These are phyloP conservation scores for Lichenostomus cassidix DNA, from an alignment of 2,113 vertebrate species.

Conservation along the genomic window DNA sequence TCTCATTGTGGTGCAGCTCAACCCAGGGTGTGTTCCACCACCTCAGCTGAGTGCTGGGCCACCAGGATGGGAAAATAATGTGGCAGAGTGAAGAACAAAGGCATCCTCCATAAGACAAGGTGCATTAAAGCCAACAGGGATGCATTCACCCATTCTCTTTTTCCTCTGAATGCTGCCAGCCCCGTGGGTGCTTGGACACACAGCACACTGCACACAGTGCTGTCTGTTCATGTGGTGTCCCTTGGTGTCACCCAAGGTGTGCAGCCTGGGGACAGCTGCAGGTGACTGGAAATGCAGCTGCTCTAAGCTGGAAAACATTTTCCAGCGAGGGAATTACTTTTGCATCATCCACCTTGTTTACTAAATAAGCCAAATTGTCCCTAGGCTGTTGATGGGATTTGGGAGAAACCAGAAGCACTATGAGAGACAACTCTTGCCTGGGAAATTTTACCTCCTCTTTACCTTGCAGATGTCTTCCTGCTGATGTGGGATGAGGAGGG, in stretches of 20 bases:
- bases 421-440: neutral
- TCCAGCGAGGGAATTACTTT: neutral
- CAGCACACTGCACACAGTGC: fast-evolving
- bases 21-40: neutral
- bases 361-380: too few species aligned
- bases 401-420: neutral
- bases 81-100: neutral
- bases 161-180: neutral
- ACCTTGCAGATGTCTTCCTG: neutral
- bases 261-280: neutral
- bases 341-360: neutral
- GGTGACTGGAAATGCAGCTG: neutral
- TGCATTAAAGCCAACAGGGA: neutral
- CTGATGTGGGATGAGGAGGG: neutral
- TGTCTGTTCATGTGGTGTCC: neutral
- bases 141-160: neutral
- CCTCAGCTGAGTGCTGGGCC: neutral
- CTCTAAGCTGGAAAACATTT: neutral
- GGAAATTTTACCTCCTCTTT: neutral
- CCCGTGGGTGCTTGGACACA: neutral
- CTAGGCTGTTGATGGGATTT: neutral
- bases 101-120: neutral
- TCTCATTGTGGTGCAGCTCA: neutral
- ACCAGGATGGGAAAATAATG: neutral
- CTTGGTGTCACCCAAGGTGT: neutral